phyloP scores from a whole-genome alignment of 2,113 vertebrate genomes.

The Mustela lutreola region DNA sequence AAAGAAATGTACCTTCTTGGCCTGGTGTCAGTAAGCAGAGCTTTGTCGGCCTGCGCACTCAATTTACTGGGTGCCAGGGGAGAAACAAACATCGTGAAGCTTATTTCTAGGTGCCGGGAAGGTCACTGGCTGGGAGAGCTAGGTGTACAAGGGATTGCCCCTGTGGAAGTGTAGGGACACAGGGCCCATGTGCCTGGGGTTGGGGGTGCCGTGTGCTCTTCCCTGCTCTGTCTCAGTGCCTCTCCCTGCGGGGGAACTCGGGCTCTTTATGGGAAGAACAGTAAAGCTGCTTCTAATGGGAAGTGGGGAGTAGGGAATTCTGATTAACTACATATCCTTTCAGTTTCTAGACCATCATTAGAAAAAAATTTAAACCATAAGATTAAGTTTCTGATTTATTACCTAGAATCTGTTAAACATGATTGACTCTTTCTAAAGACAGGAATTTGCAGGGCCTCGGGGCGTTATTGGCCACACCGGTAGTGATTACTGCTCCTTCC shows the following conservation, averaged over 20 bases:
- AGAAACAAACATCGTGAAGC: neutral
- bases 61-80: neutral
- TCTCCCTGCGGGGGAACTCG: neutral
- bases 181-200: too few relatives aligned
- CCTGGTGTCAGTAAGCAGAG: neutral
- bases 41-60: neutral
- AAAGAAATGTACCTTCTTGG: neutral
- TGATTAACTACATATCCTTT: constrained; percentile 5
- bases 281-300: neutral
- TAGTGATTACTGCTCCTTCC: neutral
- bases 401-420: neutral
- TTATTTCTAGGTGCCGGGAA: neutral
- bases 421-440: constrained; percentile 41
- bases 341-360: constrained; percentile 3
- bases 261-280: neutral
- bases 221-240: neutral
- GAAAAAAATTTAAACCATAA: neutral
- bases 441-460: neutral
- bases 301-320: constrained; percentile 8
- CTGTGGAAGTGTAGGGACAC: neutral
- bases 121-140: neutral
- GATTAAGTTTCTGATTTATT: constrained; percentile 36
- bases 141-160: neutral
- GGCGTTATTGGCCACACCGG: neutral
- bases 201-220: neutral